phyloP scores from a whole-genome alignment of 2,113 vertebrate genomes.

The Melanotaenia duboulayi region DNA sequence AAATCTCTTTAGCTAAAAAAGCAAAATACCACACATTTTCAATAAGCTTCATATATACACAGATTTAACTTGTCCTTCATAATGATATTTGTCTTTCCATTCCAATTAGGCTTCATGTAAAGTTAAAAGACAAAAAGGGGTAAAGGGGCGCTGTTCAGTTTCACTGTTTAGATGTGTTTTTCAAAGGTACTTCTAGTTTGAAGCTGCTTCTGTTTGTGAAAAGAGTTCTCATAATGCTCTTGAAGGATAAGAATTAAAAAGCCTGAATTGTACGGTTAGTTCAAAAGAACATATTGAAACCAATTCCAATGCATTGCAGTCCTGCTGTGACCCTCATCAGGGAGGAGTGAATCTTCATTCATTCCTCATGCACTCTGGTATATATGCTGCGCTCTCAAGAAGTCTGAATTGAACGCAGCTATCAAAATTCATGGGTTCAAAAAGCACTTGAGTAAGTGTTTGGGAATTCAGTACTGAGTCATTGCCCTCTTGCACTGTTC shows the following conservation, averaged over 20 bases:
- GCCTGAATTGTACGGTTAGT: conserved; percentile 24
- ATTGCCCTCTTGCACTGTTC: conserved; percentile 6
- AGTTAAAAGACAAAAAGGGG: neutral
- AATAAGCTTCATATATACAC: neutral
- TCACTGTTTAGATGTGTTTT: conserved; percentile 4
- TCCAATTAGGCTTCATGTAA: conserved; percentile 34
- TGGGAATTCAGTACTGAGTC: conserved; percentile 25
- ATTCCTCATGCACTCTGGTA: conserved; percentile 37
- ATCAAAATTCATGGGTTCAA: conserved; percentile 43
- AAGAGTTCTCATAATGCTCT: conserved; percentile 18
- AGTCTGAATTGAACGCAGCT: conserved; percentile 11
- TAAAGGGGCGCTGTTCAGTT: neutral
- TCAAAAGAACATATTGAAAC: conserved; percentile 46
- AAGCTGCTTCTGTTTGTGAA: conserved; percentile 11
- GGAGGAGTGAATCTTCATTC: conserved; percentile 38
- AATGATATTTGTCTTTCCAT: conserved; percentile 25
- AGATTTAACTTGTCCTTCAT: conserved; percentile 17
- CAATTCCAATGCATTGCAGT: conserved; percentile 14
- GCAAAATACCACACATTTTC: conserved; percentile 12
- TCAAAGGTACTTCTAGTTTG: conserved; percentile 25
- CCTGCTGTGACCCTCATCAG: conserved; percentile 37
- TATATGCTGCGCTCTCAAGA: conserved; percentile 28
- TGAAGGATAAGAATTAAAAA: conserved; percentile 33
- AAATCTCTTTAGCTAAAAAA: conserved; percentile 5
- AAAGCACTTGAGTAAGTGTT: conserved; percentile 52